Base-by-base conservation (phyloP, 2,113 vertebrate species). In the Silurus asotus region DNA sequence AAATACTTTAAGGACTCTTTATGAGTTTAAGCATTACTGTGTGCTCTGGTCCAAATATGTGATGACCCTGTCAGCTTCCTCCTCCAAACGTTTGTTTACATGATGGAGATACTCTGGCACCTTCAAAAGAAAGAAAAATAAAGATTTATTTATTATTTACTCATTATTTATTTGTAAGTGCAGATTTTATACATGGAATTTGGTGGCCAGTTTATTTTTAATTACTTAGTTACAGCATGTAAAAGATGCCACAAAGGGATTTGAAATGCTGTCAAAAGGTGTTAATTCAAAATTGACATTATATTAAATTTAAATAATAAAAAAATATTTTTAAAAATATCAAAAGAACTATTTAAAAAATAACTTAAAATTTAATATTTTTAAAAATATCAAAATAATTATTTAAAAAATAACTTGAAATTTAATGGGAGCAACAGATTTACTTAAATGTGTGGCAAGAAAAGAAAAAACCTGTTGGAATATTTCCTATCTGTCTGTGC, bases 21-120 rank as follows among this genome's bases (percentile, higher is more conserved):
- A 77, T 55, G 17, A 84, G 48, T 80, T 59, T 59, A 79, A 45
- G 56, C 77, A 97, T 96, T 96, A 99, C 98, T 99, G 98, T 90
- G 98, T 99, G 92, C 98, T 99, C 95, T 99, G 98, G 95, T 99
- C 98, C 92, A 99, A 95, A 48, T 99, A 99, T 83, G 98, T 99
- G 92, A 99, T 99, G 92, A 99, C 96, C 91, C 98, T 94, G 94
- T 99, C 98, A 25, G 98, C 97, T 91, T 99, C 98, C 93, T 99
- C 98, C 91, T 99, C 97, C 92, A 99, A 94, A 79, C 98, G 97
- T 92, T 99, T 99, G 94, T 97, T 98, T 89, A 99, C 97, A 88
- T 99, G 97, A 94, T 99, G 97, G 87, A 99, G 97, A 94, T 99
- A 99, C 85, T 99, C 97, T 89, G 98, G 98, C 90, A 99, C 97